Evolutionary conservation across 2,113 vertebrate genomes (phyloP).

Genomic region (Dicentrarchus labrax): DNA sequence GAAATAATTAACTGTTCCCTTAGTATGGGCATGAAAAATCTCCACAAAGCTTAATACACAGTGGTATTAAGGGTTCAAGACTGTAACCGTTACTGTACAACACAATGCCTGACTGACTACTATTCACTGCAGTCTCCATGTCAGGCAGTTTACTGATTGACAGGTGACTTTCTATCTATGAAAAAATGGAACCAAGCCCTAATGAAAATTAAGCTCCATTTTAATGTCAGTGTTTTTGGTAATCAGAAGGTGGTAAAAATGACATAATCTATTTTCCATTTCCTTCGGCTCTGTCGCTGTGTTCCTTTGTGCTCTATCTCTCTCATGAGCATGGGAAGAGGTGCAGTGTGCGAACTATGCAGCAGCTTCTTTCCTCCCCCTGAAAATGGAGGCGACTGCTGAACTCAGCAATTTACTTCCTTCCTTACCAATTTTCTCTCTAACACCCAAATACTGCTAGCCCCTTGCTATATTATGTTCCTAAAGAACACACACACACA

Average conservation of each 20-base stretch:
- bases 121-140: neutral
- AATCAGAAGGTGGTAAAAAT: conserved; percentile 12
- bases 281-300: neutral
- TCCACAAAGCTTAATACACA: neutral
- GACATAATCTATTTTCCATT: conserved; percentile 6
- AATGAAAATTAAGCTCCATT: neutral
- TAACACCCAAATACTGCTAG: conserved; percentile 37
- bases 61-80: neutral
- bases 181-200: neutral
- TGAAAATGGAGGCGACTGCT: conserved; percentile 67
- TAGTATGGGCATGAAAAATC: too few species aligned
- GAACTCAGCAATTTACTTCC: conserved; percentile 70
- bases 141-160: too few species aligned
- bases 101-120: neutral
- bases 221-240: neutral
- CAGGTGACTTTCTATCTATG: neutral
- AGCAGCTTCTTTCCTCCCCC: conserved; percentile 52
- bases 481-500: conserved; percentile 8
- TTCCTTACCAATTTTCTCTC: conserved; percentile 45
- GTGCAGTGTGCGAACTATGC: conserved; percentile 56
- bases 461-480: conserved; percentile 27
- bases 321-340: conserved; percentile 16
- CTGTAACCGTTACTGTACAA: neutral
- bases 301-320: neutral
- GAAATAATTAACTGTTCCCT: neutral